These are phyloP conservation scores for Trichogramma dendrolimi DNA, from an alignment of 2,888 invertebrate species.

Conservation along the genomic window DNA sequence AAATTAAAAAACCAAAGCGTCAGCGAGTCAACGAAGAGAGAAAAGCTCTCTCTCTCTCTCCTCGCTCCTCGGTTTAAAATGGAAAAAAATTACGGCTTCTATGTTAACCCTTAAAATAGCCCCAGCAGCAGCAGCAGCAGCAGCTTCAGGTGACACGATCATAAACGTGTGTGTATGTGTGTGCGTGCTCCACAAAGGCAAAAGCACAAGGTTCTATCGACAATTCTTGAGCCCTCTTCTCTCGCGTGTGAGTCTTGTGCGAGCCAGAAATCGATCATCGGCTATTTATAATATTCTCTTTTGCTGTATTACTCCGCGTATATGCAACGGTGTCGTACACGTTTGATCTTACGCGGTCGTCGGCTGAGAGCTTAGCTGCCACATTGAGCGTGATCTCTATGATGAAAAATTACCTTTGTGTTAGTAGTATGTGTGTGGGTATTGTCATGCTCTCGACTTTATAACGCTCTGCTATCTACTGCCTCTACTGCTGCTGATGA, in stretches of 20 bases:
- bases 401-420: conserved; percentile 53
- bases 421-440: too few species aligned
- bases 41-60: neutral
- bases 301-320: neutral
- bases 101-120: neutral
- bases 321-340: conserved; percentile 36
- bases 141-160: neutral
- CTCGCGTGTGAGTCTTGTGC: neutral
- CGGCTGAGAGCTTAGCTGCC: conserved; percentile 7
- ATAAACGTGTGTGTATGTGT: neutral
- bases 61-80: neutral
- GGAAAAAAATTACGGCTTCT: too few species aligned
- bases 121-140: neutral
- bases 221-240: conserved; percentile 24
- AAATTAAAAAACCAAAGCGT: conserved; percentile 27
- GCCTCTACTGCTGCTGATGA: too few species aligned
- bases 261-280: conserved; percentile 15
- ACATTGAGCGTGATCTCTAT: conserved; percentile 46
- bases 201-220: conserved; percentile 10
- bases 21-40: conserved; percentile 2
- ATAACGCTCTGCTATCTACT: too few species aligned
- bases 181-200: neutral
- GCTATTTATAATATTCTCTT: neutral
- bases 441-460: too few species aligned
- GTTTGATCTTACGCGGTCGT: conserved; percentile 47